These are phyloP conservation scores for Diplazon laetatorius DNA, from an alignment of 2,888 invertebrate species.

Conservation along the genomic window DNA sequence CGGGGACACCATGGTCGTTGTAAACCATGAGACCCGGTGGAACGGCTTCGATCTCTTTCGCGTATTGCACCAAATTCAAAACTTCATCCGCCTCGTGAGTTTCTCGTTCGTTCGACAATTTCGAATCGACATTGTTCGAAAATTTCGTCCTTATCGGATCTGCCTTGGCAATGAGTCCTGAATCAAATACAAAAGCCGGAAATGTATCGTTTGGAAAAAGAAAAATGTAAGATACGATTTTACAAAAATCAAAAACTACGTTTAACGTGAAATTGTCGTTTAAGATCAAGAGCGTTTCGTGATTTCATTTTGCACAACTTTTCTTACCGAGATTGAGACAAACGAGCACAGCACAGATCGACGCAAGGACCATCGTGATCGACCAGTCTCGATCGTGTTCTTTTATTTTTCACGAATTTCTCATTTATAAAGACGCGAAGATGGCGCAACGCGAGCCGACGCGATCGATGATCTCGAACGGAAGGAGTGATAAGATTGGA, in stretches of 20 bases:
- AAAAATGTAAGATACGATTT: no score
- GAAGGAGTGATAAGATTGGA: conserved; percentile 57
- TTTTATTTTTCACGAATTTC: neutral
- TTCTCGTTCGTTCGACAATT: conserved; percentile 30
- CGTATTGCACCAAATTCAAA: conserved; percentile 17
- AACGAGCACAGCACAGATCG: conserved; percentile 66
- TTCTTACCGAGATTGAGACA: conserved; percentile 68
- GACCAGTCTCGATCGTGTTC: conserved; percentile 55
- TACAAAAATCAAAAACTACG: no score
- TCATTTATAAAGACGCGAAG: conserved; percentile 70
- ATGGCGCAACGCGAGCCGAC: no score
- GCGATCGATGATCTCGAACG: conserved; percentile 38
- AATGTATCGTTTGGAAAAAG: no score
- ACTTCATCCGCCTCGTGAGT: neutral
- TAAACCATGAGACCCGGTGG: conserved; percentile 59
- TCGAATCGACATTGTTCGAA: conserved; percentile 13
- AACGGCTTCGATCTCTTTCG: conserved; percentile 58
- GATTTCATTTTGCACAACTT: neutral
- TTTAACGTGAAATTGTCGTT: no score
- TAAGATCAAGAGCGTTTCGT: no score
- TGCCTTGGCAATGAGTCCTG: conserved; percentile 51
- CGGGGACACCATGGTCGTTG: conserved; percentile 65
- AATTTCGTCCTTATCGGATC: conserved; percentile 51
- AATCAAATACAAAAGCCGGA: no score
- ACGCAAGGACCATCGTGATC: conserved; percentile 69